Evolutionary conservation across 2,797 vertebrate species (phyloP), one percentile per base, ranked within the genome.

Genomic region (Microchirus variegatus): DNA sequence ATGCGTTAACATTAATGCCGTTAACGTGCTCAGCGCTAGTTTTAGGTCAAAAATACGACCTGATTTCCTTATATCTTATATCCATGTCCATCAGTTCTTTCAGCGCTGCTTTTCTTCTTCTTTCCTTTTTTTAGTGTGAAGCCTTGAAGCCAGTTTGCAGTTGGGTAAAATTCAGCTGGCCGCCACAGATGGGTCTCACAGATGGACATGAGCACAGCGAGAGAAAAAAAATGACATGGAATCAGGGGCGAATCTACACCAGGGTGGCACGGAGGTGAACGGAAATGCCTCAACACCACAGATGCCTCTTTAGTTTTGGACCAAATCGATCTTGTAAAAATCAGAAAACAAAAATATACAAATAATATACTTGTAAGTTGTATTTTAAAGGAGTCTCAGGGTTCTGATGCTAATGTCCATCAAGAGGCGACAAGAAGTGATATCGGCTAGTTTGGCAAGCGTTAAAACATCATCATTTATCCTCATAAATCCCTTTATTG

Each of bases 181-280:
- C 22, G 19, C 5, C 48, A 47, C 45, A 22, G 17, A 3, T 3
- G 0, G 18, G 11, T 55, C 19, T 40, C n/a, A 18, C 40, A 38
- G 44, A 58, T 47, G 57, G 37, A 49, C 57, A 50, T 14, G 46
- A 41, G 37, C 10, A 6, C 10, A 48, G 35, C n/a, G 36, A 41
- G 11, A 53, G 12, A 40, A 11, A 52, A 44, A 65, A 52, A 44
- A 65, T 19, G 0, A 35, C 40, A 4, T 1, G 31, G 50, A 57
- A 53, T 38, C 36, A 40, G 51, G 36, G 51, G 36, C 36, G 10
- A 53, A 6, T 53, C 10, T 13, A 18, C 12, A 18, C 12, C 36
- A 8, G 36, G n/a, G 17, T 38, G 35, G 36, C 16, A 18, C 12
- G 26, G 48, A 5, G 50, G 50, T 37, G n/a, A 38, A 52, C 31